Evolutionary conservation across 2,888 invertebrate species (phyloP), one percentile per base, ranked within the genome.

Genomic region (Aplocera efformata): DNA sequence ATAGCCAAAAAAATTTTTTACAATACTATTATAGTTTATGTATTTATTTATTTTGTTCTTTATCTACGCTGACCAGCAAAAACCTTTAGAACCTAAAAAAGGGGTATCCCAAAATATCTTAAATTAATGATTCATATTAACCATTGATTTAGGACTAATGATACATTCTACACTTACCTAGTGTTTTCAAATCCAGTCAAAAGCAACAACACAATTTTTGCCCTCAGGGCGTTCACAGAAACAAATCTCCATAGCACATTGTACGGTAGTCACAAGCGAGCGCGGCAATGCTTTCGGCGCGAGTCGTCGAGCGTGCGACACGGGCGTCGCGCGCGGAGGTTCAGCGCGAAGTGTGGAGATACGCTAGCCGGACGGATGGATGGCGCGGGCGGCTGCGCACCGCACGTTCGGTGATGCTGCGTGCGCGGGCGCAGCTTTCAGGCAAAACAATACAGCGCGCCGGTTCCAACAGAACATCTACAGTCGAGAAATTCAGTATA

Each of bases 311-410:
- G 67, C 80, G 78, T 49, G 78, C 84, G 82, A 83, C 82, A 76
- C 80, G 51, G 30, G 41, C 60, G 79, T 82, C 85, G 80, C 83
- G 79, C 75, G 78, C 76, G 68, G 84, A 82, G 84, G 70, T 71
- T 81, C 64, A 67, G 72, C 86, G 83, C 86, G 79, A 73, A 85
- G 69, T 85, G 78, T 56, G 28, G 22, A 3, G 1, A 10, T 17
- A 41, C 32, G 47, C 45, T 24, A 28, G n/a, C n/a, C n/a, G n/a
- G n/a, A n/a, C n/a, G 25, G 13, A 10, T 26, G 6, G 25, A 7
- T 26, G 11, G 32, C 24, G 44, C 48, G 46, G 49, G 50, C 48
- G 39, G 46, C 44, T 38, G 44, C 39, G 53, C 9, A n/a, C 7
- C 22, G 22, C 1, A 3, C 22, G 4, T 6, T 7, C 6, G 48